These are phyloP conservation scores for Desmophyllum pertusum DNA, from an alignment of 92 coral and sea anemone species.

Conservation along the genomic window DNA sequence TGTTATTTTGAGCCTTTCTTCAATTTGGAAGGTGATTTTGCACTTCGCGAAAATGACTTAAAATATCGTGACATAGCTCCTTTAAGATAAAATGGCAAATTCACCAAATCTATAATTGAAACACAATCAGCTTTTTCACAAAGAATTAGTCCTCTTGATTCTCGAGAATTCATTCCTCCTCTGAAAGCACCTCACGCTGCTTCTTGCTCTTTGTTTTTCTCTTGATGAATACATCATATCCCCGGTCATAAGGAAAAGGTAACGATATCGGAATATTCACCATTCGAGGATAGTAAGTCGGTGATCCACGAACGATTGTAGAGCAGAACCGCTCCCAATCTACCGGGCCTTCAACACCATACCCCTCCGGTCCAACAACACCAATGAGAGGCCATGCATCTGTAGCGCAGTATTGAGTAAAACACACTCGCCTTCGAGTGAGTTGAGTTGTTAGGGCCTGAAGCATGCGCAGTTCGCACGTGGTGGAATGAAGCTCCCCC, in stretches of 20 bases:
- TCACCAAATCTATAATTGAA: too few species aligned
- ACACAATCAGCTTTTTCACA: too few species aligned
- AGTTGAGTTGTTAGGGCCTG: conserved; percentile 52
- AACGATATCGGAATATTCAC: conserved; percentile 47
- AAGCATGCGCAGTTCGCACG: conserved; percentile 66
- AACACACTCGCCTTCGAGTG: conserved; percentile 46
- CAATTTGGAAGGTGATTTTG: too few species aligned
- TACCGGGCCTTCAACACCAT: conserved; percentile 56
- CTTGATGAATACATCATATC: conserved; percentile 28
- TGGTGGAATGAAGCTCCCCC: conserved; percentile 71
- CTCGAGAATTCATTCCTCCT: too few species aligned
- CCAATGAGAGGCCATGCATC: conserved; percentile 77
- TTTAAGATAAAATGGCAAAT: too few species aligned
- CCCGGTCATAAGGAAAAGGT: conserved; percentile 58
- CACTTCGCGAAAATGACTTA: too few species aligned
- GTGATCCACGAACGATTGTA: conserved; percentile 54
- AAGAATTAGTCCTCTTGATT: too few species aligned
- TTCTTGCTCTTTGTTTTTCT: not conserved
- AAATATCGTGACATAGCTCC: too few species aligned
- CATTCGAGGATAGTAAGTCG: conserved; percentile 53
- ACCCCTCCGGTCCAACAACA: conserved; percentile 49
- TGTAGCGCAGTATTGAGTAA: conserved; percentile 60
- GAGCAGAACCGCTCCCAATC: conserved; percentile 67
- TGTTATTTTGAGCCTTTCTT: too few species aligned
- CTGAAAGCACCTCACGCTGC: not conserved